Percentiles rank a stretch among this genome's conserved stretches.
phyloP scores from a whole-genome alignment of 2,888 invertebrate species.

The Mesochorus sp. region DNA sequence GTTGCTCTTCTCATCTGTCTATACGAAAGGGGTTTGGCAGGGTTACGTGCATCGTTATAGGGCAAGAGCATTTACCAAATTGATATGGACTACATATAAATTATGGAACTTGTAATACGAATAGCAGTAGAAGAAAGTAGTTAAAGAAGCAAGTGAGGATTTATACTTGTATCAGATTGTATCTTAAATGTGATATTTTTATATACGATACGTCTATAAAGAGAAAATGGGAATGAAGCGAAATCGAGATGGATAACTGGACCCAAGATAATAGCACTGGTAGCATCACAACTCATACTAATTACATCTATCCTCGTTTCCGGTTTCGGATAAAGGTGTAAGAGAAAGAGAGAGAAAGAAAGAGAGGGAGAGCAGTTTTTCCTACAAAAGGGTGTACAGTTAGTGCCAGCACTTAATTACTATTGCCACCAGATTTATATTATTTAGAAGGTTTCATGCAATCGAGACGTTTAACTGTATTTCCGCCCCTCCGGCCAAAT shows the following conservation, averaged over 20 bases:
- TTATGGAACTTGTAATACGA: slow-evolving; percentile 1
- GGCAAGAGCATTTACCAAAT: slow-evolving; percentile 38
- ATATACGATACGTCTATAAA: not conserved
- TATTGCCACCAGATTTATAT: slow-evolving; percentile 76
- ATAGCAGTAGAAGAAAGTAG: not conserved
- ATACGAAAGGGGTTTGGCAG: slow-evolving; percentile 18
- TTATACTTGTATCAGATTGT: not conserved
- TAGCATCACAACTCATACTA: slow-evolving; percentile 77
- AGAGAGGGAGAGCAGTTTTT: slow-evolving; percentile 60
- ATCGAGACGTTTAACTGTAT: slow-evolving; percentile 75
- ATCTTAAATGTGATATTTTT: not conserved
- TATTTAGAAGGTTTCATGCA: slow-evolving; percentile 63
- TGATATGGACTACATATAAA: slow-evolving; percentile 38
- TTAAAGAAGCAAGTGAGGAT: slow-evolving; percentile 1
- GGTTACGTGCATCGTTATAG: slow-evolving; percentile 18
- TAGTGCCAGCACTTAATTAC: slow-evolving; percentile 74
- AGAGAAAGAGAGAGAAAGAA: slow-evolving; percentile 24
- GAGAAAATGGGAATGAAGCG: slow-evolving; percentile 23
- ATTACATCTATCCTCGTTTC: slow-evolving; percentile 79
- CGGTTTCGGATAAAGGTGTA: slow-evolving; percentile 65
- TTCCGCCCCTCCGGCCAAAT: slow-evolving; percentile 65
- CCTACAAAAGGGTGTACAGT: slow-evolving; percentile 70
- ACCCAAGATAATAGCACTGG: slow-evolving; percentile 49
- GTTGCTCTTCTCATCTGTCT: slow-evolving; percentile 26
- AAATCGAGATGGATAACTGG: slow-evolving; percentile 41